These are phyloP conservation scores for Odontomachus brunneus DNA, from an alignment of 1,140 invertebrate genomes.

Conservation along the genomic window DNA sequence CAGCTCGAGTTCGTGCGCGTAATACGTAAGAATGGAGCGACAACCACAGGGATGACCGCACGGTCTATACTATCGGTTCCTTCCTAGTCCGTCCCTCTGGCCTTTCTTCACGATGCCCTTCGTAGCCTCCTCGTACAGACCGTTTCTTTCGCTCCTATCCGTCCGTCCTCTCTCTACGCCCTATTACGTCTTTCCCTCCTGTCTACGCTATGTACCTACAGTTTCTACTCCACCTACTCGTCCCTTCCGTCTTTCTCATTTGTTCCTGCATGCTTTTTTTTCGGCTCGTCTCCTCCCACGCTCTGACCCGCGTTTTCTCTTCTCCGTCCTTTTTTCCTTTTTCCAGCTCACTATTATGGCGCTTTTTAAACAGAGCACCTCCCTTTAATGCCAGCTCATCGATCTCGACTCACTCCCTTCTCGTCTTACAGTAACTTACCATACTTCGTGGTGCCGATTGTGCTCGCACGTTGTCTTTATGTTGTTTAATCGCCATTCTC, in stretches of 20 bases:
- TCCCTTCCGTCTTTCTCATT: constrained; percentile 34
- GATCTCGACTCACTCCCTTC: background rate
- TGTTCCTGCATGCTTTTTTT: constrained; percentile 24
- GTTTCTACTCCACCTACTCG: constrained; percentile 55
- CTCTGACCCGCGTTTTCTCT: background rate
- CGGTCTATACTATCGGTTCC: constrained; percentile 6
- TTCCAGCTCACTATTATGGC: background rate
- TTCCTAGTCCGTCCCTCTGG: constrained; percentile 50
- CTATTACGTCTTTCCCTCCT: constrained; percentile 40
- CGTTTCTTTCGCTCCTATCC: constrained; percentile 63
- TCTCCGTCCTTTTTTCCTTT: background rate
- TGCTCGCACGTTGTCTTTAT: background rate
- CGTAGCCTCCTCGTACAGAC: background rate
- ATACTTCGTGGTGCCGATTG: background rate
- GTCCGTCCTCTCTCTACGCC: constrained; percentile 59
- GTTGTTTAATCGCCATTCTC: background rate
- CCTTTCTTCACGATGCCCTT: constrained; percentile 28
- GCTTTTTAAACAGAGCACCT: background rate
- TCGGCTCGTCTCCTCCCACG: constrained; percentile 26
- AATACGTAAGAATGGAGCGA: constrained; percentile 71
- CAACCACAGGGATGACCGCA: constrained; percentile 16
- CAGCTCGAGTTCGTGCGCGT: constrained; percentile 53
- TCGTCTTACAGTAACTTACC: background rate
- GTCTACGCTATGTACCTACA: constrained; percentile 12
- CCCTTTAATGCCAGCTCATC: constrained; percentile 4